Evolutionary conservation across 2,888 invertebrate genomes (phyloP).

Genomic region (Chironomus tentans): DNA sequence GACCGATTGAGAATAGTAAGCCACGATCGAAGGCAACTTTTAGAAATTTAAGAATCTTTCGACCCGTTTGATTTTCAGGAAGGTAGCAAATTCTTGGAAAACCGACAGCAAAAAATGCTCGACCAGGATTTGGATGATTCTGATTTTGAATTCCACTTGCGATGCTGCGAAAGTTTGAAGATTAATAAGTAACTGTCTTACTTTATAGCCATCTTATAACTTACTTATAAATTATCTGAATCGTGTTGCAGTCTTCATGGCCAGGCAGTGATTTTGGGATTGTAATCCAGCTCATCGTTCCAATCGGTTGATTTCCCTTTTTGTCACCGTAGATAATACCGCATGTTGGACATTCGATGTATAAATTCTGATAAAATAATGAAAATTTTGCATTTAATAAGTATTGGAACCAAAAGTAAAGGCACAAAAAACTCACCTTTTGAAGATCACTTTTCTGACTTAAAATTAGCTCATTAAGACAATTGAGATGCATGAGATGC

Average conservation of each 20-base stretch:
- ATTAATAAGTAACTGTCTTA: too few species aligned
- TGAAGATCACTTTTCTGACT: slow-evolving; percentile 47
- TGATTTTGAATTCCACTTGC: slow-evolving; percentile 74
- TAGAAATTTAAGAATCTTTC: slow-evolving; percentile 63
- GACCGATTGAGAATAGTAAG: slow-evolving; percentile 73
- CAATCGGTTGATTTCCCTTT: slow-evolving; percentile 70
- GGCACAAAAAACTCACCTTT: slow-evolving; percentile 35
- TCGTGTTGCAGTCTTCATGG: slow-evolving; percentile 53
- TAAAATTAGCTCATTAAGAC: slow-evolving; percentile 65
- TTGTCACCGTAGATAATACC: slow-evolving; percentile 75
- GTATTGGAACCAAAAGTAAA: neutral
- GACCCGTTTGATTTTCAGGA: slow-evolving; percentile 73
- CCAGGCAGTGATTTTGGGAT: slow-evolving; percentile 62
- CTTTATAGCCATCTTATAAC: slow-evolving; percentile 32
- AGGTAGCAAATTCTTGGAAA: slow-evolving; percentile 75
- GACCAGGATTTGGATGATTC: slow-evolving; percentile 71
- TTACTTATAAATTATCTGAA: slow-evolving; percentile 76
- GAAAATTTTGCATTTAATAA: slow-evolving; percentile 12
- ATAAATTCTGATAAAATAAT: slow-evolving; percentile 47
- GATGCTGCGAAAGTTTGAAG: slow-evolving; percentile 48
- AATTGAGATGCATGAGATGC: slow-evolving; percentile 72
- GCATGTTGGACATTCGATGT: slow-evolving; percentile 80
- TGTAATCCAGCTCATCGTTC: slow-evolving; percentile 73
- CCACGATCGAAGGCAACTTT: slow-evolving; percentile 77
- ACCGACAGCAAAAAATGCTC: slow-evolving; percentile 80